Base-by-base conservation (phyloP, 35 echinoderm and acorn worm genomes). In the Ophioderma brevispina region DNA sequence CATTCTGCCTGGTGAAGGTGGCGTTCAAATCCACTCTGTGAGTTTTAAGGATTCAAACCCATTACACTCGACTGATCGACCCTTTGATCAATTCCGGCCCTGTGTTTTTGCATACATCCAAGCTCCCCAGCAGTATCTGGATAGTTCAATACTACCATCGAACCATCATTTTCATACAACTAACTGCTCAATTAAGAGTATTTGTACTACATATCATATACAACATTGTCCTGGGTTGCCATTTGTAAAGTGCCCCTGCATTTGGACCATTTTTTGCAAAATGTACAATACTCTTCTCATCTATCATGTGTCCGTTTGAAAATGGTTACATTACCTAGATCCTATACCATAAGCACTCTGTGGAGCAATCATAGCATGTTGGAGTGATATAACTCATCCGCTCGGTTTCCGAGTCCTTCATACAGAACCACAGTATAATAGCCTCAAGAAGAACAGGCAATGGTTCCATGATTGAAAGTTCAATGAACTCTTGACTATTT, bases 401-500 rank as follows among this genome's bases (percentile, higher is more conserved):
- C 87, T 10, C 38, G 37, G 79, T 95, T 91, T 36, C 38, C 90
- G 19, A 36, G 1, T 21, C 93, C 96, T 50, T 90, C 82, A 38
- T 92, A 98, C 34, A 98, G 75, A 28, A 95, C 96, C 19, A 98
- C 11, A 13, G 87, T 76, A 30, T 95, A 98, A 38, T 98, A 33
- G 17, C 95, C 36, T 85, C 90, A n/a, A 98, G 84, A 28, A 80
- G 36, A 34, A 98, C 91, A 46, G 78, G 32, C 0, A 56, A 0
- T 35, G 55, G 40, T 21, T 79, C 96, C 41, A 39, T 90, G 70
- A 95, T 98, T 33, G 80, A 86, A 23, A 98, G 77, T 88, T 98
- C 96, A 75, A 98, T 85, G 75, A 85, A 98, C 55, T 98, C 96
- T 40, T 78, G 50, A 64, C 78, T 90, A 41, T 81, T 92, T 33